Conservation (phyloP, 2,888 invertebrate genomes). For the Lasioglossum leucozonium region DNA sequence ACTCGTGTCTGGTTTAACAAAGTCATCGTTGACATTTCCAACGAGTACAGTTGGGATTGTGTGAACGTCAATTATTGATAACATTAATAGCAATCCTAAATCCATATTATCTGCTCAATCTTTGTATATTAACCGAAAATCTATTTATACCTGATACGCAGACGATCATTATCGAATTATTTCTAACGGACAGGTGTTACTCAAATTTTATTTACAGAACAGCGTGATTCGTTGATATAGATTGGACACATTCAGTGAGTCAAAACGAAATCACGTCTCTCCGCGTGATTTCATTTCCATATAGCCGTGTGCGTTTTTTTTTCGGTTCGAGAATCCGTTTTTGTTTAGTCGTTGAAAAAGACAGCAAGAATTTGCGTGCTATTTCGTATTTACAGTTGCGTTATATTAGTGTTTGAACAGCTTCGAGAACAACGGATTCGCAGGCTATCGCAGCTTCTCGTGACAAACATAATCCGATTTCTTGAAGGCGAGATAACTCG, state of each 20-base stretch:
- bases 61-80: slow-evolving; percentile 14
- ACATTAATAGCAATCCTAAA: slow-evolving; percentile 15
- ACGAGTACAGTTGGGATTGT: not conserved
- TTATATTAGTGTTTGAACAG: slow-evolving; percentile 40
- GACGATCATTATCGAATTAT: slow-evolving; percentile 20
- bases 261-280: not conserved
- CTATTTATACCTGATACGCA: slow-evolving; percentile 1
- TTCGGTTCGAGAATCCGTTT: not conserved
- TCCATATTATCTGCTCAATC: not conserved
- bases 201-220: not conserved
- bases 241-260: not conserved
- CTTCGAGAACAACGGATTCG: slow-evolving; percentile 39
- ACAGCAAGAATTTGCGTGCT: not conserved
- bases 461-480: slow-evolving; percentile 48
- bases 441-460: slow-evolving; percentile 52
- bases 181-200: not conserved
- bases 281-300: not conserved
- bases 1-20: slow-evolving; percentile 16
- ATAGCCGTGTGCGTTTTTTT: not conserved
- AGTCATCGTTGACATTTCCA: slow-evolving; percentile 3
- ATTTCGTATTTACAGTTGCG: not conserved
- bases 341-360: not conserved
- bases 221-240: not conserved
- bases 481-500: slow-evolving; percentile 44
- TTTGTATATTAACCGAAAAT: not conserved